Percentiles rank a stretch among this genome's conserved stretches.
Evolutionary conservation across 2,797 vertebrate genomes (phyloP).

Genomic region (Neomorphus geoffroyi): DNA sequence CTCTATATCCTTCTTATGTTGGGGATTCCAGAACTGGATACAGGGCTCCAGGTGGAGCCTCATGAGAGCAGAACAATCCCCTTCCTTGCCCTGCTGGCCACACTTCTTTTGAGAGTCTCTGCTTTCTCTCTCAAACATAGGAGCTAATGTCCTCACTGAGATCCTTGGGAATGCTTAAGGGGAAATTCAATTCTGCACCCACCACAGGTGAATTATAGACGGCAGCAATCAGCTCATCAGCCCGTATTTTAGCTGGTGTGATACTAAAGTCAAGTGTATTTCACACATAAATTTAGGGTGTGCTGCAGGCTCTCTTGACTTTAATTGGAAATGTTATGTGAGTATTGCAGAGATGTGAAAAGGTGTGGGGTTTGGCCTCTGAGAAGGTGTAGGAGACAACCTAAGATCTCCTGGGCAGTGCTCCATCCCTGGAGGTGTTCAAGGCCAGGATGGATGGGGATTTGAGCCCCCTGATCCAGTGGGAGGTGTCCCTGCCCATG

Average conservation of each 20-base stretch:
- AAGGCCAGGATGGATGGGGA: too few relatives aligned
- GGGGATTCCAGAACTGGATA: too few relatives aligned
- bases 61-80: too few relatives aligned
- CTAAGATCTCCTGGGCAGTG: rapidly evolving
- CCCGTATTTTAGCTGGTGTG: not conserved
- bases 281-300: not conserved
- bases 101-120: too few relatives aligned
- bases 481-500: too few relatives aligned
- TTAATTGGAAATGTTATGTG: not conserved
- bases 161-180: not conserved
- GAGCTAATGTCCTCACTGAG: not conserved
- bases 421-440: too few relatives aligned
- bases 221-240: not conserved
- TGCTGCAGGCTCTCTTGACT: not conserved
- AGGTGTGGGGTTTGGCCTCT: not conserved
- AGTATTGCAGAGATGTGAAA: not conserved
- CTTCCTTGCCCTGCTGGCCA: too few relatives aligned
- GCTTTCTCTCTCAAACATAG: not conserved
- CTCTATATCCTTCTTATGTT: too few relatives aligned
- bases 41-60: too few relatives aligned
- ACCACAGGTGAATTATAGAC: not conserved
- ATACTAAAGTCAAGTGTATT: not conserved
- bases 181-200: not conserved
- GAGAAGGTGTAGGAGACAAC: not conserved
- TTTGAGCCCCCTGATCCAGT: too few relatives aligned